Percentiles rank a stretch among this genome's conserved stretches.
These are phyloP conservation scores for Macquaria ambigua DNA, from an alignment of 2,113 vertebrate species.

Conservation along the genomic window DNA sequence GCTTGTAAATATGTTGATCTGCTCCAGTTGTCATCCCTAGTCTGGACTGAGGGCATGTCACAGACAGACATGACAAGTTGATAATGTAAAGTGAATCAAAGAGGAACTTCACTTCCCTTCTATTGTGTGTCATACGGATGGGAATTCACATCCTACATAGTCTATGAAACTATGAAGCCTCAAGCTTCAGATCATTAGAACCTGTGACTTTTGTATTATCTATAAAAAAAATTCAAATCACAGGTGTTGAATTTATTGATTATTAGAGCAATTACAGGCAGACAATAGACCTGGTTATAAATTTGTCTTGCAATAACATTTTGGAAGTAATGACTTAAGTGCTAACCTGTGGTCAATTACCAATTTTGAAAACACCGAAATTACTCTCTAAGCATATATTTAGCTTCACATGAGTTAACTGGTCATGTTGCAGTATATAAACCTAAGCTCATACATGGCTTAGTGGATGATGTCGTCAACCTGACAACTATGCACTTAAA, in stretches of 20 bases:
- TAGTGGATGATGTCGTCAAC: neutral
- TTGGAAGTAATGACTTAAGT: neutral
- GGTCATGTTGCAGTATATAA: neutral
- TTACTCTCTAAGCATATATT: neutral
- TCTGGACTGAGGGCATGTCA: neutral
- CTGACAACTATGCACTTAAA: neutral
- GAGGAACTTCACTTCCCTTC: neutral
- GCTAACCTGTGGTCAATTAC: neutral
- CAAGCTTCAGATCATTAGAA: neutral
- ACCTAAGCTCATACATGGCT: neutral
- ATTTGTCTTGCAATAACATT: neutral
- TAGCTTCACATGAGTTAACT: neutral
- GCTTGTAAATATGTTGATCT: neutral
- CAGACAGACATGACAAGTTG: neutral
- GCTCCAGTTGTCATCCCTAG: neutral
- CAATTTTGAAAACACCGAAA: neutral
- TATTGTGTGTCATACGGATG: neutral
- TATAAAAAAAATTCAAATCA: neutral
- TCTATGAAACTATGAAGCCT: neutral
- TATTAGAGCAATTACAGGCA: neutral
- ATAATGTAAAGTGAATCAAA: neutral
- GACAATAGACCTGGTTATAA: neutral
- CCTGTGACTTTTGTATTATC: neutral
- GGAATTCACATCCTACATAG: neutral
- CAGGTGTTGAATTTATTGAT: neutral